phyloP scores from a whole-genome alignment of 2,888 invertebrate species.

The Dicranocentrus wangi region DNA sequence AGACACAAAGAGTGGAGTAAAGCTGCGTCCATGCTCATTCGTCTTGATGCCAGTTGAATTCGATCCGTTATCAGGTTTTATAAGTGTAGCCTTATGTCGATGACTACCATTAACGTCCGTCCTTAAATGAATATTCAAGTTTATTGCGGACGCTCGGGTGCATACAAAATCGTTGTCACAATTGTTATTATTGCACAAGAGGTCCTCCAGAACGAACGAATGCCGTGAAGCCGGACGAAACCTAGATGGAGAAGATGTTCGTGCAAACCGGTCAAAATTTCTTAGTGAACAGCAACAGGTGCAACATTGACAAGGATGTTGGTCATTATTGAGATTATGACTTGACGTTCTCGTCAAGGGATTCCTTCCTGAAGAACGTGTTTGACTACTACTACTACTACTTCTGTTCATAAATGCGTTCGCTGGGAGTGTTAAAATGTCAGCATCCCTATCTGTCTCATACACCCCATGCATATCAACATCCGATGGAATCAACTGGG shows the following conservation, averaged over 20 bases:
- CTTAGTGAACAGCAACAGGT: not conserved
- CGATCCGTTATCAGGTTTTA: not conserved
- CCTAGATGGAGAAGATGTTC: not conserved
- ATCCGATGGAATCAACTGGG: not conserved
- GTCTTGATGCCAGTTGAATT: too few species aligned
- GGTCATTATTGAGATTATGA: not conserved
- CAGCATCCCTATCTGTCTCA: not conserved
- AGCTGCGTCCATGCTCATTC: too few species aligned
- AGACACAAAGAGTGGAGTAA: too few species aligned
- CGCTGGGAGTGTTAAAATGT: not conserved
- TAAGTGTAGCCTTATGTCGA: not conserved
- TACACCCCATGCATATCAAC: not conserved
- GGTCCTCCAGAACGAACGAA: not conserved
- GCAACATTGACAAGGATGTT: not conserved
- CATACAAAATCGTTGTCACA: not conserved
- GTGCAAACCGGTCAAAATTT: not conserved
- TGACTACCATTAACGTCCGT: not conserved
- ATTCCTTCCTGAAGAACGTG: too few species aligned
- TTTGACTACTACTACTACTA: not conserved
- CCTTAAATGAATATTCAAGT: not conserved
- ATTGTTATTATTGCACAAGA: not conserved
- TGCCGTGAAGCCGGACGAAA: not conserved
- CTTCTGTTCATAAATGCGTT: not conserved
- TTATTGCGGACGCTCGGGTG: constrained; percentile 11
- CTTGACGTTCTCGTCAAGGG: not conserved